Base-by-base conservation (phyloP, 2,113 vertebrate genomes). In the Paratilapia polleni region DNA sequence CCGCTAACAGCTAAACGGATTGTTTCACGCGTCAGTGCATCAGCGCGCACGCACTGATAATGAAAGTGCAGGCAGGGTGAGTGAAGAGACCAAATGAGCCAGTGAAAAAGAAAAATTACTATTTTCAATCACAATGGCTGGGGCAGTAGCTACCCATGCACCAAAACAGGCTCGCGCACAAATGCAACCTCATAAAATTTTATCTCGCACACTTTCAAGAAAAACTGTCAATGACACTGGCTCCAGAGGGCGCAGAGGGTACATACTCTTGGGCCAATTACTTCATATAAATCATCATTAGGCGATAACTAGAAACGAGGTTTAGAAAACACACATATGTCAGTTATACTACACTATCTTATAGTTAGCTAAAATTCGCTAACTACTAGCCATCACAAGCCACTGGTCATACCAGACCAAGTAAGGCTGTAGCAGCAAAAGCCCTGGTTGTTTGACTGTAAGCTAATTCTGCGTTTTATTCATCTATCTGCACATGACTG, bases 1-100 rank as follows among this genome's bases (percentile, higher is more conserved):
- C 68, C 68, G 47, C 47, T 73, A 73, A 73, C 68, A 73, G 47
- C 47, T 73, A 73, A 73, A 73, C 54, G 68, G 68, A 54, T 73
- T 73, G 68, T 73, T 73, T 73, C 68, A 73, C 26, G 47, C 47
- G 11, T 34, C 68, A 54, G 47, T 54, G 68, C 68, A 73, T 73
- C 68, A 54, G 47, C 49, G 47, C 11, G 11, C 68, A 54, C 11
- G 47, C 68, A 73, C 8, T 73, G 68, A 73, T 73, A 73, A 73
- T 73, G 68, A 54, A 73, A 73, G 68, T 73, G 68, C 47, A 12
- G 6, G 68, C 68, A 34, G 26, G 49, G 68, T n/a, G 68, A 73
- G 47, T 34, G 47, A 31, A 73, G 47, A 54, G 47, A 73, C 47
- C 52, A 52, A 73, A 73, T 54, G 43, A 73, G 68, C 17, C 47